Evolutionary conservation across 2,797 vertebrate species (phyloP).

Genomic region (Sebastes trivittatus): DNA sequence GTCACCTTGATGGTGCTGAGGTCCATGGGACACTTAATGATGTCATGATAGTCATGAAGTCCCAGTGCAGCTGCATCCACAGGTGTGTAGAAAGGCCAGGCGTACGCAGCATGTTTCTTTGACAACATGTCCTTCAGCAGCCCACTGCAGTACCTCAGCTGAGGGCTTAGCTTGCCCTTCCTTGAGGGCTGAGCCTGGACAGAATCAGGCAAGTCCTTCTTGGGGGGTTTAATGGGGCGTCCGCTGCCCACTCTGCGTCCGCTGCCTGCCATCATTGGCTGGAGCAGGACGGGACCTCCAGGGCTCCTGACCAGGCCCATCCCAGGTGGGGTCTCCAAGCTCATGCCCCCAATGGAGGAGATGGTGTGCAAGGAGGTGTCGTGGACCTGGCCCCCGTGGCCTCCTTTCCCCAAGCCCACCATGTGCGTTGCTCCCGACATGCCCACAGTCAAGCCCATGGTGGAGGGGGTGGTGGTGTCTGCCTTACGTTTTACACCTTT

Average conservation of each 20-base stretch:
- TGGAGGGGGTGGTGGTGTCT: constrained; percentile 94
- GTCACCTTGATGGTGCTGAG: constrained; percentile 91
- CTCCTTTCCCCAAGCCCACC: constrained; percentile 83
- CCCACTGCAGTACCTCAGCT: constrained; percentile 91
- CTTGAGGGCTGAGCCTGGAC: constrained; percentile 88
- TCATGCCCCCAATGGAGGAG: constrained; percentile 81
- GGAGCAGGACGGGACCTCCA: constrained; percentile 81
- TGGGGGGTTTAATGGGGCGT: constrained; percentile 93
- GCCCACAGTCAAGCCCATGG: constrained; percentile 83
- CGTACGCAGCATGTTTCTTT: constrained; percentile 89
- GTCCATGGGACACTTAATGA: constrained; percentile 97
- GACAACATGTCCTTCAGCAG: constrained; percentile 93
- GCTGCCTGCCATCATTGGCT: constrained; percentile 70
- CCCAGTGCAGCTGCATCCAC: constrained; percentile 86
- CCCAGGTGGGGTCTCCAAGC: constrained; percentile 74
- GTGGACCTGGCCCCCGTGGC: constrained; percentile 79
- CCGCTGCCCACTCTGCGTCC: constrained; percentile 89
- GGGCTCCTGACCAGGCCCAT: constrained; percentile 78
- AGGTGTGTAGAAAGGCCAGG: constrained; percentile 92
- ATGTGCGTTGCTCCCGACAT: constrained; percentile 78
- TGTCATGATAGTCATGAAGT: constrained; percentile 94
- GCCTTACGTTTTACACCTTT: constrained; percentile 96
- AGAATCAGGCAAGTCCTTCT: constrained; percentile 92
- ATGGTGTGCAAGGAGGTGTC: constrained; percentile 83
- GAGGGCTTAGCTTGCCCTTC: constrained; percentile 88